A percentile compares a stretch with the other conserved stretches of the same genome.
phyloP scores from a whole-genome alignment of 2,888 invertebrate genomes.

The Clepsis dumicolana region DNA sequence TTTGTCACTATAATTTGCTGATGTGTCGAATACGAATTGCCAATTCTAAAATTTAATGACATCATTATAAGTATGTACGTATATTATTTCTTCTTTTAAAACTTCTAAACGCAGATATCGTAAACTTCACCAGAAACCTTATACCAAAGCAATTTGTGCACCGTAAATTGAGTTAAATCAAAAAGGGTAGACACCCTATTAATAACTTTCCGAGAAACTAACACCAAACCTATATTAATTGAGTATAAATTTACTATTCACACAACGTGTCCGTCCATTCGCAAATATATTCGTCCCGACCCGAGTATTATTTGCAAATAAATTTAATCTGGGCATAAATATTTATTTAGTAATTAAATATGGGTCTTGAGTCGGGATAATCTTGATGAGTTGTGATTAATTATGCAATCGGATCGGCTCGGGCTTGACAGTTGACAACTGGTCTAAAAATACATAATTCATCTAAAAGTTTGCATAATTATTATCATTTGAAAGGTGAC shows the following conservation, averaged over 20 bases:
- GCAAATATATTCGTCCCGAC: constrained; percentile 4
- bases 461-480: constrained; percentile 23
- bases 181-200: constrained; percentile 14
- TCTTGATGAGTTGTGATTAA: constrained; percentile 40
- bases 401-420: constrained; percentile 32
- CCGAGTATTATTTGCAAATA: constrained; percentile 31
- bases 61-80: too few relatives aligned
- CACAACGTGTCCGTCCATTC: not conserved
- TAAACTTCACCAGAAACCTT: not conserved
- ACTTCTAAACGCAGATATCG: not conserved
- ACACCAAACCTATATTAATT: constrained; percentile 9
- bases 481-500: too few relatives aligned
- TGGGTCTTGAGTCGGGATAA: constrained; percentile 37
- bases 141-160: constrained; percentile 1
- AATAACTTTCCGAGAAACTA: not conserved
- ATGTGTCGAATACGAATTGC: too few relatives aligned
- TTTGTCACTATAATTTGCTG: too few relatives aligned
- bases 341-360: constrained; percentile 42
- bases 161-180: not conserved
- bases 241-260: not conserved
- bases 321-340: constrained; percentile 41
- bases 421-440: constrained; percentile 22
- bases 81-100: not conserved
- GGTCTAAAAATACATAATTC: constrained; percentile 24
- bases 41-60: too few relatives aligned